Evolutionary conservation across 2,113 vertebrate genomes (phyloP).

Genomic region (Equus przewalskii): DNA sequence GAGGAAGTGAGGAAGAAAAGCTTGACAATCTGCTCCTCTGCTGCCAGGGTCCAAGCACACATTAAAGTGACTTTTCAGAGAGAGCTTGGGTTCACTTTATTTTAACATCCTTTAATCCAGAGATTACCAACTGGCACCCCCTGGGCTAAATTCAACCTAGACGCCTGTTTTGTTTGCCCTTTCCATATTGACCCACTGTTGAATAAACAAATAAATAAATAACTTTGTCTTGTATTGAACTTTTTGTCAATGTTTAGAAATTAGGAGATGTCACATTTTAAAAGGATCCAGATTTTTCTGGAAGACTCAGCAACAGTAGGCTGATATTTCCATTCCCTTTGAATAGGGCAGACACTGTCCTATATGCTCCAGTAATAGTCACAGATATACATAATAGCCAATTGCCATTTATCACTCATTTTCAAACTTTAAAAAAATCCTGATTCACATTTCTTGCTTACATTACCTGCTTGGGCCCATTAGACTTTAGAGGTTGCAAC

Average conservation of each 20-base stretch:
- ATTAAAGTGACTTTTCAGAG: not conserved
- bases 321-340: not conserved
- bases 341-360: not conserved
- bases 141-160: not conserved
- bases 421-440: not conserved
- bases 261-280: not conserved
- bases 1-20: not conserved
- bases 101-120: not conserved
- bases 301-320: not conserved
- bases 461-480: not conserved
- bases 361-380: not conserved
- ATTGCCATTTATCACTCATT: not conserved
- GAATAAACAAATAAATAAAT: conserved; percentile 16
- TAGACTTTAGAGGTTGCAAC: not conserved
- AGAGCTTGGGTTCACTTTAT: not conserved
- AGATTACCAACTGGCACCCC: not conserved
- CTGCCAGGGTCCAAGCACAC: not conserved
- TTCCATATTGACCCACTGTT: not conserved
- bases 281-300: conserved; percentile 45
- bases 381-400: not conserved
- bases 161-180: not conserved
- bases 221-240: not conserved
- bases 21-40: not conserved
- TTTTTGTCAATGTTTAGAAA: not conserved
- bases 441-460: not conserved